Evolutionary conservation across 2,888 invertebrate species (phyloP).

Genomic region (Drosophila picticornis): DNA sequence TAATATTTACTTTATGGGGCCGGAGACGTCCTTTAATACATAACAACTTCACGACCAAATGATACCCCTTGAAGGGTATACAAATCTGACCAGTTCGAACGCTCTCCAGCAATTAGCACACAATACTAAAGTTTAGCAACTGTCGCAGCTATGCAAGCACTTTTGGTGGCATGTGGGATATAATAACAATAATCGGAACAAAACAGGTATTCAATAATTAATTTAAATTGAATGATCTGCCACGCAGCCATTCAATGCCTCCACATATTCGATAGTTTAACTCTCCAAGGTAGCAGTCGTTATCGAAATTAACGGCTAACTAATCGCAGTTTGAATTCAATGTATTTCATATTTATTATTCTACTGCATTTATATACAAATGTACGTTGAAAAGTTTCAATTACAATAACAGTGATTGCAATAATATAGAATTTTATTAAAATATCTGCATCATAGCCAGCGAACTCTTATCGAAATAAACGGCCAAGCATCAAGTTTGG

Average conservation of each 20-base stretch:
- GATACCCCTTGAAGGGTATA: not conserved
- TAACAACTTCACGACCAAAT: not conserved
- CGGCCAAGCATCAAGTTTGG: not conserved
- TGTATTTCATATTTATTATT: not conserved
- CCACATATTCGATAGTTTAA: slow-evolving; percentile 8
- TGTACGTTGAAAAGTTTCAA: not conserved
- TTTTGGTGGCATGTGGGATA: not conserved
- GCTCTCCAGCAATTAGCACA: slow-evolving; percentile 29
- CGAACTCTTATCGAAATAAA: not conserved
- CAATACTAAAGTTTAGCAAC: slow-evolving; percentile 13
- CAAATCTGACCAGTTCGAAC: not conserved
- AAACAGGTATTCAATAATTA: not conserved
- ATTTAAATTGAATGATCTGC: not conserved
- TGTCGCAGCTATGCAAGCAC: not conserved
- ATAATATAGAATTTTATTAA: not conserved
- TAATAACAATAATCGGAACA: not conserved
- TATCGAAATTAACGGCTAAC: slow-evolving; percentile 5
- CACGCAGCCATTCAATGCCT: slow-evolving; percentile 11
- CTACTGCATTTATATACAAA: not conserved
- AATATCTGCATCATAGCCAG: not conserved
- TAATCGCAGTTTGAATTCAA: not conserved
- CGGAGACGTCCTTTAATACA: not conserved
- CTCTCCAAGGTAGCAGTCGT: not conserved
- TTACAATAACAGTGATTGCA: not conserved
- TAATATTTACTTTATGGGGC: not conserved